Evolutionary conservation across 2,113 vertebrate genomes (phyloP).

Genomic region (Neolamprologus variostigma): DNA sequence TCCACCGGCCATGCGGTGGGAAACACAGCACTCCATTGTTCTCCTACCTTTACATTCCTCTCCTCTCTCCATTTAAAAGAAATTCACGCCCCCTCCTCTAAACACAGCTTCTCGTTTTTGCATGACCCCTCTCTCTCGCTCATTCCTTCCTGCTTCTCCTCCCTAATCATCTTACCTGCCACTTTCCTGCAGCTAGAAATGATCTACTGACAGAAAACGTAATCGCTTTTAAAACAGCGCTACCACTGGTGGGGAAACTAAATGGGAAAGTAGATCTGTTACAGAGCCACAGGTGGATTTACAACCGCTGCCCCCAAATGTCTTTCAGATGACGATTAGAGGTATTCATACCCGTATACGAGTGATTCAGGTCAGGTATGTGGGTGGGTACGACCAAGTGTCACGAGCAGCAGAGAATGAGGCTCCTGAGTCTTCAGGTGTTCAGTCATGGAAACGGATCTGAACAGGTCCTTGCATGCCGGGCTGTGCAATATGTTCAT

Average conservation of each 20-base stretch:
- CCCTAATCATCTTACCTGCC: slow-evolving; percentile 30
- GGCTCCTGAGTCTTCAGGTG: slow-evolving; percentile 34
- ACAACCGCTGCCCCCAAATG: not conserved
- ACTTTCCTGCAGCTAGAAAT: slow-evolving; percentile 19
- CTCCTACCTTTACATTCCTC: slow-evolving; percentile 70
- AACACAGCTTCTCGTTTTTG: slow-evolving; percentile 34
- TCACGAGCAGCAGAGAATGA: not conserved
- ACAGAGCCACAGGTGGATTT: not conserved
- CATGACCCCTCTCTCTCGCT: slow-evolving; percentile 16
- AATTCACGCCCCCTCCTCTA: slow-evolving; percentile 34
- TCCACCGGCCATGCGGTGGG: slow-evolving; percentile 3
- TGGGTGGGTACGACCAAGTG: not conserved
- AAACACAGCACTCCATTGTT: slow-evolving; percentile 73
- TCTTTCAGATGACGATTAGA: not conserved
- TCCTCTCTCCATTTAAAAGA: slow-evolving; percentile 39
- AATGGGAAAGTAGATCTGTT: not conserved
- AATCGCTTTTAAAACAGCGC: not conserved
- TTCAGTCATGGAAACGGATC: slow-evolving; percentile 50
- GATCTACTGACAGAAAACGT: slow-evolving; percentile 34
- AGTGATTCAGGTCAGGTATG: not conserved
- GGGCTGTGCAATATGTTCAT: slow-evolving; percentile 12
- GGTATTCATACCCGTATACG: not conserved
- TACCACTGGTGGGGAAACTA: not conserved
- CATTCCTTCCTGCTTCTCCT: slow-evolving; percentile 16
- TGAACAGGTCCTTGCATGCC: slow-evolving; percentile 56